Evolutionary conservation across 2,113 vertebrate species (phyloP), one percentile per base, ranked within the genome.

Genomic region (Tretioscincus oriximinensis): DNA sequence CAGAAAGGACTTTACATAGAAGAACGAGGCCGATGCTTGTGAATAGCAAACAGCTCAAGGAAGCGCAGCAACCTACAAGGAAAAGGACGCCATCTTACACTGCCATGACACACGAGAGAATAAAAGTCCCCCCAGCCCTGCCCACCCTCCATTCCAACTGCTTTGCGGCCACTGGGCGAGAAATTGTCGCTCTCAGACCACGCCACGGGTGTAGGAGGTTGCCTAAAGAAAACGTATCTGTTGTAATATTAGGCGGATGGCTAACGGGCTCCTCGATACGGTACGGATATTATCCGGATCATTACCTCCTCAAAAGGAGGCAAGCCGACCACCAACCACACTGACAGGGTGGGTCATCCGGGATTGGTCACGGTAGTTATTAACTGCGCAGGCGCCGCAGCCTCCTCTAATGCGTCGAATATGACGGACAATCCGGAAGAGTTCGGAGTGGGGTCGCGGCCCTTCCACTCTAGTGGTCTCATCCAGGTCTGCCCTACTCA

Each of bases 261-360:
- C 77, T 9, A 29, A 28, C 77, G 86, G 87, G 83, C 10, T 35
- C 14, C 45, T 16, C 1, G 29, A 77, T 67, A 74, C 14, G 81
- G 73, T 26, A 7, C 0, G 11, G 83, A 81, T 85, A 41, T 4
- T 51, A 2, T 22, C 12, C 1, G 22, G 6, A 28, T 47, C 28
- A 35, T 92, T 89, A 92, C 92, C 91, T 85, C 29, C 24, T 6
- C 63, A 81, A 66, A 82, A 79, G 75, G 82, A 72, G 72, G 74
- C 71, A 71, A 11, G 41, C 7, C 2, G 35, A 41, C 35, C 2
- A 41, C 35, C 35, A 5, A 41, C 35, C 35, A 5, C 35, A 5
- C 3, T 41, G 51, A 4, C 9, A 6, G 4, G 12, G 49, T 64
- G n/a, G 80, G 68, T 65, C 2, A 60, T 78, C 67, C 80, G 12